Evolutionary conservation across 2,113 vertebrate genomes (phyloP).

Genomic region (Melanerpes formicivorus): DNA sequence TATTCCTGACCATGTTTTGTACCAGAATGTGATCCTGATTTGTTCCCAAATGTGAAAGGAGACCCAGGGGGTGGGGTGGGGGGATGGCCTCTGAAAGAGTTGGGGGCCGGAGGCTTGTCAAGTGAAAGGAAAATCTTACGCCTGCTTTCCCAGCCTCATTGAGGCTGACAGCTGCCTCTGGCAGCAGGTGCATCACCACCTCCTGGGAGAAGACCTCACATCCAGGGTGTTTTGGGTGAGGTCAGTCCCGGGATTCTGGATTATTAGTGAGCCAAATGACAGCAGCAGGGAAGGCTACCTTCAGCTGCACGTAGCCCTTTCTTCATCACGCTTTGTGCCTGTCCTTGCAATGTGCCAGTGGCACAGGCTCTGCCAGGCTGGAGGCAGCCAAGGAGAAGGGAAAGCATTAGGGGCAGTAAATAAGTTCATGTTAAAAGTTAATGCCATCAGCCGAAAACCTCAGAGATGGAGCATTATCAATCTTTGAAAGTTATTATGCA

Average conservation of each 20-base stretch:
- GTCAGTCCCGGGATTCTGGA: neutral
- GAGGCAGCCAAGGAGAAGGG: neutral
- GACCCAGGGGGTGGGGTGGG: fast-evolving
- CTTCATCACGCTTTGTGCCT: neutral
- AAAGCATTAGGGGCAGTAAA: neutral
- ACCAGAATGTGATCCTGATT: neutral
- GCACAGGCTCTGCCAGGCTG: fast-evolving
- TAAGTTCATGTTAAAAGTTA: neutral
- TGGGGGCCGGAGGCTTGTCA: neutral
- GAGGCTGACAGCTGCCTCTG: fast-evolving
- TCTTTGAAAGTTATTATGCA: constrained; percentile 35
- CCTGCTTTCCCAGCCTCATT: neutral
- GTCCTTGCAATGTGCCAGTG: fast-evolving
- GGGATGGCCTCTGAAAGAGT: neutral
- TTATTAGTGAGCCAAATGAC: neutral
- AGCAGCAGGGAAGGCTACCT: neutral
- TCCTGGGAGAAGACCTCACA: neutral
- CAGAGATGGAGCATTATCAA: neutral
- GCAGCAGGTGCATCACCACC: neutral
- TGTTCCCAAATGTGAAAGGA: constrained; percentile 15
- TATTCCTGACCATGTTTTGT: neutral
- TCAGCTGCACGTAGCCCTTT: neutral
- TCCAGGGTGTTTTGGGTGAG: neutral
- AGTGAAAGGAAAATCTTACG: neutral
- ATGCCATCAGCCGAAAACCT: neutral